Evolutionary conservation across 37 sponge, comb jelly and placozoan genomes (phyloP), one percentile per base, ranked within the genome.

Genomic region (Chondrilla cf. caribensis): DNA sequence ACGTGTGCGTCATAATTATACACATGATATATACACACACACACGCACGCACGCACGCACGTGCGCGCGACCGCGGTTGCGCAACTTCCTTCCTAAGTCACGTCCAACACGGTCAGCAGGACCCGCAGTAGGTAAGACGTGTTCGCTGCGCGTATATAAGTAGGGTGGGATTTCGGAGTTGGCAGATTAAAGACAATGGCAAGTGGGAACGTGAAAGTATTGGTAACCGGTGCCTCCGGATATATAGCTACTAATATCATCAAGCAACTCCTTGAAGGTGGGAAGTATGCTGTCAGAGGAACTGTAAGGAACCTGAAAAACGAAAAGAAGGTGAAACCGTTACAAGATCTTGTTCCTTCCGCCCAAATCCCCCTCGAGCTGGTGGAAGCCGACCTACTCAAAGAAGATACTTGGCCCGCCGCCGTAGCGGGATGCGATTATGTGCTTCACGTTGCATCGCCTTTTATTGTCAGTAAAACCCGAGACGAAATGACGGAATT

Each of bases 171-270:
- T n/a, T n/a, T n/a, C n/a, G n/a, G n/a, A n/a, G n/a, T n/a, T n/a
- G n/a, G 51, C 9, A 47, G 51, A 47, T 47, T 47, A 14, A 47
- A 47, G 51, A 47, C 51, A 47, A 47, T 47, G 51, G 51, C 51
- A 47, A 47, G 51, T 47, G 51, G 51, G 9, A 47, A 11, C 51
- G 29, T 28, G 6, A 73, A 73, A 35, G 97, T 94, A 55, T 60
- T 97, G 44, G 97, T 97, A 40, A 97, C 95, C 22, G 97, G 97
- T 5, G 95, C 93, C 17, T 91, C 97, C 0, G 97, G 97, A 0
- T 97, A 64, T 81, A 79, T 97, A 21, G 95, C 95, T 19, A 70
- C 90, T 7, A 93, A 92, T 39, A 28, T 91, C 70, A 81, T 91
- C 58, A 65, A 86, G 70, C 83, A 83, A 54, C 92, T 97, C 29